Evolutionary conservation across 2,888 invertebrate genomes (phyloP), one percentile per base, ranked within the genome.

Genomic region (Leptothorax acervorum): DNA sequence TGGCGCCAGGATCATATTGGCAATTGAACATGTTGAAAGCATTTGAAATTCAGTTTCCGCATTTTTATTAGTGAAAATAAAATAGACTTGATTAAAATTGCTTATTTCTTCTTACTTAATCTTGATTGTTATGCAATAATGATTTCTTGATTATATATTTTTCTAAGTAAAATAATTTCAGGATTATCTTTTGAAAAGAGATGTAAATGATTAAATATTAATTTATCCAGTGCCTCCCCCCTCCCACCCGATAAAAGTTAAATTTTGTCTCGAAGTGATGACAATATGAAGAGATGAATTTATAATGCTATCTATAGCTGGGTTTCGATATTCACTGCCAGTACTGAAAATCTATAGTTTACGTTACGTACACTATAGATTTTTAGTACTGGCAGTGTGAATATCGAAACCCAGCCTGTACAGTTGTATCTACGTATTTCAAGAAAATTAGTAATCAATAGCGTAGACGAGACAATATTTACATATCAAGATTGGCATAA

Each of bases 391-490:
- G 23, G 23, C 23, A 23, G 23, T 23, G 23, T 23, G 23, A 23
- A 23, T 23, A 23, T 23, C 23, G 23, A 23, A 23, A 23, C 23
- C 23, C 23, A 23, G 23, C 23, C 23, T 23, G 0, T 23, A 23
- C 23, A 23, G 23, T 23, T 23, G 23, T 23, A 23, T 39, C 23
- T 53, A 35, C 15, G 5, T 18, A 68, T 68, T 68, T 71, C 23
- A 55, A 1, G 71, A 35, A n/a, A 71, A n/a, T 35, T n/a, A 71
- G n/a, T 8, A 53, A 53, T 71, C 55, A 35, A 55, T 71, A 55
- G 55, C 35, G n/a, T 39, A 55, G 15, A 55, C 39, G 4, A 53
- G 15, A 53, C n/a, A 51, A n/a, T 31, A 55, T 71, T 71, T 71
- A 71, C 71, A 71, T 71, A 71, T 35, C 12, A 39, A 53, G 53